phyloP scores from a whole-genome alignment of 2,113 vertebrate genomes.

The Copsychus sechellarum region DNA sequence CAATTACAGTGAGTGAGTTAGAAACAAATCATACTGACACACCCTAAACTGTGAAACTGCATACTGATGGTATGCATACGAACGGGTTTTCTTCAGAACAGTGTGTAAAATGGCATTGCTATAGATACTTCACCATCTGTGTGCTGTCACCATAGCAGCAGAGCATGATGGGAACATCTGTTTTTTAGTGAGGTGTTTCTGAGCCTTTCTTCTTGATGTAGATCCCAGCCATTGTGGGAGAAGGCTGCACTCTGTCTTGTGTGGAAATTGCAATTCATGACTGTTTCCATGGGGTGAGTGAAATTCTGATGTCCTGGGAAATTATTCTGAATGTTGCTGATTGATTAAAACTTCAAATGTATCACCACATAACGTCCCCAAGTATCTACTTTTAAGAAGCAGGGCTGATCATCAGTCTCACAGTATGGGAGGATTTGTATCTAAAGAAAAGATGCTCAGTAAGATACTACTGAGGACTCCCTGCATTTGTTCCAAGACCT shows the following conservation, averaged over 20 bases:
- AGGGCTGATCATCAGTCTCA: neutral
- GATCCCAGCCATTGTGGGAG: conserved; percentile 81
- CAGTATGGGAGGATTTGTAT: neutral
- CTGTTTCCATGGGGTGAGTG: conserved; percentile 82
- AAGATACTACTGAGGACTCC: neutral
- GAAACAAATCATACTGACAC: neutral
- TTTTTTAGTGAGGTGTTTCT: neutral
- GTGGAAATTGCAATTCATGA: conserved; percentile 74
- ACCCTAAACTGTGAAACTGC: neutral
- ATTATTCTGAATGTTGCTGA: neutral
- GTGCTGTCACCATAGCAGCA: neutral
- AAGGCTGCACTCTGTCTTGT: conserved; percentile 63
- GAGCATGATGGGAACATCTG: neutral
- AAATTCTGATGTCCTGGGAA: neutral
- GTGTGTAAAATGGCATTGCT: neutral
- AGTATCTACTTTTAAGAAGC: neutral
- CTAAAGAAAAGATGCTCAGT: neutral
- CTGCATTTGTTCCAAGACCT: neutral
- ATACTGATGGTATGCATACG: neutral
- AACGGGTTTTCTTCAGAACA: neutral
- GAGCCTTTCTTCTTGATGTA: conserved; percentile 52
- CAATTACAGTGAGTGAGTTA: neutral
- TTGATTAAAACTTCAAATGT: neutral
- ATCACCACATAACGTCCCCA: neutral
- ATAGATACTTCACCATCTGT: neutral